Conservation (phyloP, 2,888 invertebrate genomes). For the Gibbula magus region DNA sequence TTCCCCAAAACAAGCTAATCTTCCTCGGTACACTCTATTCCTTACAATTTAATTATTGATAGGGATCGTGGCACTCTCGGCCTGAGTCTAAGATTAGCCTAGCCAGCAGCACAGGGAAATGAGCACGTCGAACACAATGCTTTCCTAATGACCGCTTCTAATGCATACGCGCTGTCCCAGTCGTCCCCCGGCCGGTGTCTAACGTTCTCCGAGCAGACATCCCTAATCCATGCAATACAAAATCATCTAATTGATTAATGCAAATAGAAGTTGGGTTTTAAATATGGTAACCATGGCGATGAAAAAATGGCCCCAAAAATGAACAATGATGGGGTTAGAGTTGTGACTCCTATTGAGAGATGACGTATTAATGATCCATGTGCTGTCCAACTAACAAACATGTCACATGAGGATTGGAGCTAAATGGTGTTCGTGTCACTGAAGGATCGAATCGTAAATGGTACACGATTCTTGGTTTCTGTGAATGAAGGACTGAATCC, state of each 20-base stretch:
- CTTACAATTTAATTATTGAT: slow-evolving; percentile 24
- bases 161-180: background rate
- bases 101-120: background rate
- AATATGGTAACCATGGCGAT: slow-evolving; percentile 18
- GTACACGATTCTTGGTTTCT: no score
- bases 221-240: background rate
- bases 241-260: slow-evolving; percentile 19
- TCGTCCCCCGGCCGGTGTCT: no score
- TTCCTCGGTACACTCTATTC: slow-evolving; percentile 15
- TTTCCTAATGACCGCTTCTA: slow-evolving; percentile 10
- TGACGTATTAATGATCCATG: no score
- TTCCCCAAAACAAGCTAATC: slow-evolving; percentile 20
- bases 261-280: slow-evolving; percentile 13
- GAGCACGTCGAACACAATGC: background rate
- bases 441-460: no score
- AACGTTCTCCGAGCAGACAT: background rate
- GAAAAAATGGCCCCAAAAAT: no score
- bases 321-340: no score
- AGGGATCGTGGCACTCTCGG: background rate
- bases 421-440: no score
- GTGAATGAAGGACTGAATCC: no score
- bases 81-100: background rate
- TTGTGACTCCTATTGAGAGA: no score
- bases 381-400: no score
- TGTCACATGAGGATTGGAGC: no score